Evolutionary conservation across 1,140 invertebrate genomes (phyloP), one percentile per base, ranked within the genome.

Genomic region (Drosophila subpulchrella): DNA sequence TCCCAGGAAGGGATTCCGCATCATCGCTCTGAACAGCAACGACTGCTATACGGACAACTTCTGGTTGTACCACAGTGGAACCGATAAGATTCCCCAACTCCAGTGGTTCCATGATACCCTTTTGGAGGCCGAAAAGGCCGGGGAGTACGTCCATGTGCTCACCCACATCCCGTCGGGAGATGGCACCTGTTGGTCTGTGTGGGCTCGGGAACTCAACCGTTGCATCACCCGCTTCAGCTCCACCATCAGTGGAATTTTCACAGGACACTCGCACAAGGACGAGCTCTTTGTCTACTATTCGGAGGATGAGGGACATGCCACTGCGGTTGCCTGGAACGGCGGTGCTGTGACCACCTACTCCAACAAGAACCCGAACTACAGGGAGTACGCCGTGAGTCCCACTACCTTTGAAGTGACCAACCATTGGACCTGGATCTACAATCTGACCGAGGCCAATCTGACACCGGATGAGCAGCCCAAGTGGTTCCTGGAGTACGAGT

Each of bases 121-220:
- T 12, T 91, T 95, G 39, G 86, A 94, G 74, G 96, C 97, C 7
- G 97, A 98, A 91, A 81, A 93, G 36, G 93, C 93, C 8, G 92
- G 93, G 2, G 96, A 97, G 84, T 94, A 94, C 75, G 97, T 98
- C 6, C 96, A 98, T 79, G 96, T 98, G 39, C 90, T 98, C 20
- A 95, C 95, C 1, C 98, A 98, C 78, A 95, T 98, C 54, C 97
- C 97, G 0, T 94, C 96, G 1, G 96, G 96, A 8, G 93, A 94
- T 13, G 82, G 93, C 7, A 94, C 95, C 62, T 96, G 96, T 81
- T 93, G 95, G 39, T 93, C 94, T 34, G 94, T 95, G 4, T 96
- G 95, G 95, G 94, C 93, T 15, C 93, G 94, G 60, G 94, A 96
- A 89, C 96, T 95, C 68, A 93, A 93, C 58, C 94, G 93, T 78